Conservation (phyloP, 2,797 vertebrate genomes). For the Rhadinocentrus ornatus region DNA sequence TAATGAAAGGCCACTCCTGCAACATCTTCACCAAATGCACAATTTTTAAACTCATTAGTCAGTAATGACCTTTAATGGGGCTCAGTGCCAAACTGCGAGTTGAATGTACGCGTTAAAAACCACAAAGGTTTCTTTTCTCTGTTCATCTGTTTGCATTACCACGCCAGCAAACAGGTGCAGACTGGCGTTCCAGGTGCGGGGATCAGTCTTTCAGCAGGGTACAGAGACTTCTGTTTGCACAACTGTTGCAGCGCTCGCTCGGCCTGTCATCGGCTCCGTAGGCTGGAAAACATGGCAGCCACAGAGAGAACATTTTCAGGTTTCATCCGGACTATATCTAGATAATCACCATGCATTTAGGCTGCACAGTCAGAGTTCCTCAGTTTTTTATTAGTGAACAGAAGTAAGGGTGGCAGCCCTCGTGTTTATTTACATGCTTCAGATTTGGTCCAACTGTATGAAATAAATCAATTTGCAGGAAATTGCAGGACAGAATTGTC, state of each 20-base stretch:
- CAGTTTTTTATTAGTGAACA: too few species aligned
- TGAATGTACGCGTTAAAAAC: not conserved
- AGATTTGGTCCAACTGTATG: not conserved
- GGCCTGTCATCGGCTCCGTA: not conserved
- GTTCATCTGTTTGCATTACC: too few species aligned
- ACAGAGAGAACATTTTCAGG: not conserved
- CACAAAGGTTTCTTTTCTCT: not conserved
- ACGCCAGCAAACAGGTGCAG: too few species aligned
- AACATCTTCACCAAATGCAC: conserved; percentile 24
- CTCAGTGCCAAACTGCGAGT: not conserved
- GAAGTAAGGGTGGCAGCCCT: too few species aligned
- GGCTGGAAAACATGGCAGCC: not conserved
- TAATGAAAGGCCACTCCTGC: conserved; percentile 34
- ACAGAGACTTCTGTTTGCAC: not conserved
- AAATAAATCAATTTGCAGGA: not conserved
- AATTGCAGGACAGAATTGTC: not conserved
- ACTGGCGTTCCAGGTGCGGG: not conserved
- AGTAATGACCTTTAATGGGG: conserved; percentile 19
- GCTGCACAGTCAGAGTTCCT: too few species aligned
- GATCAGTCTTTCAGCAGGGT: not conserved
- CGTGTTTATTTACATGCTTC: not conserved
- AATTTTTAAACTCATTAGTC: conserved; percentile 19
- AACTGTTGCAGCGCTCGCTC: not conserved
- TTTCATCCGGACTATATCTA: not conserved
- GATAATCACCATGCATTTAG: too few species aligned